Conservation (phyloP, 2,113 vertebrate species). For the Pomatostomus ruficeps region DNA sequence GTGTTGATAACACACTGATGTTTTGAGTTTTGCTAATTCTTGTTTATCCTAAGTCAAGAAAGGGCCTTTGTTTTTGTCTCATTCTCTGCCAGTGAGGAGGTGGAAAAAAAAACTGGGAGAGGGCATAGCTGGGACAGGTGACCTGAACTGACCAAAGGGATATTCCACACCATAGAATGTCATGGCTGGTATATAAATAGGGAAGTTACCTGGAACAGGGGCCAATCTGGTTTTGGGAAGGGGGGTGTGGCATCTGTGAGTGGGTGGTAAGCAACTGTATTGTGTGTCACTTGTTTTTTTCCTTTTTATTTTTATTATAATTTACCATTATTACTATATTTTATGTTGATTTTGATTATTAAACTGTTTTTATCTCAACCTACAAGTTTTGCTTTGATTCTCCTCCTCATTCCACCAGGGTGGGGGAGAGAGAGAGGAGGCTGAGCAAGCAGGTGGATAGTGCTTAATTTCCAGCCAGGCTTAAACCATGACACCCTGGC, state of each 20-base stretch:
- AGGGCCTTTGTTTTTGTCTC: not conserved
- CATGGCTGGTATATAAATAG: not conserved
- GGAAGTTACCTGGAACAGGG: not conserved
- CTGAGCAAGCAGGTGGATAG: not conserved
- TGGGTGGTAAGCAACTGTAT: not conserved
- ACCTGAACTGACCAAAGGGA: not conserved
- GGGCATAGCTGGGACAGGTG: not conserved
- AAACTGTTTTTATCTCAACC: not conserved
- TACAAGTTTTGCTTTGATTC: not conserved
- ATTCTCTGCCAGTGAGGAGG: not conserved
- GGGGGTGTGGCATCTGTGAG: accelerated
- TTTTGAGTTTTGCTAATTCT: not conserved
- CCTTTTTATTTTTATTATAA: not conserved
- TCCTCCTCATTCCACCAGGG: not conserved
- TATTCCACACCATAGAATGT: not conserved
- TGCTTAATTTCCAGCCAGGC: not conserved
- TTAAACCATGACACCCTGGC: not conserved
- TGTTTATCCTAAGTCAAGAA: not conserved
- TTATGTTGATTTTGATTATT: not conserved
- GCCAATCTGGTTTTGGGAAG: not conserved
- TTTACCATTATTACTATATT: not conserved
- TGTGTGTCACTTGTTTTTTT: not conserved
- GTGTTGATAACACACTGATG: not conserved
- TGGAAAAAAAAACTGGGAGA: not conserved
- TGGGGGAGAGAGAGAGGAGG: not conserved